Evolutionary conservation across 2,113 vertebrate species (phyloP).

Genomic region (Tragelaphus buxtoni): DNA sequence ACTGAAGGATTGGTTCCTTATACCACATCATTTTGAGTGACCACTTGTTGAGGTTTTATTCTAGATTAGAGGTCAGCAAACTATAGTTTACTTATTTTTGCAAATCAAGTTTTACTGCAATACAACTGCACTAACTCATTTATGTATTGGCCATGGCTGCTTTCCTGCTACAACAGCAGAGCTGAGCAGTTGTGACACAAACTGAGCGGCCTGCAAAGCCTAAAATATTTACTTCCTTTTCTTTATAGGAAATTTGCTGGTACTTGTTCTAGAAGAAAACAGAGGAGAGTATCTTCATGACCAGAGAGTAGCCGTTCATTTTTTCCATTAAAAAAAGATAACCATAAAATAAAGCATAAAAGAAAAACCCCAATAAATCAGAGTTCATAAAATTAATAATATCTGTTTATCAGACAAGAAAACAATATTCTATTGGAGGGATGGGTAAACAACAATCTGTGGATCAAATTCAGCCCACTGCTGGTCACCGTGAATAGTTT

Average conservation of each 20-base stretch:
- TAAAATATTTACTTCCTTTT: not conserved
- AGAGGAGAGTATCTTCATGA: not conserved
- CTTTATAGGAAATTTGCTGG: not conserved
- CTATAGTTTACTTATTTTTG: not conserved
- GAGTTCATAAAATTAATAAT: not conserved
- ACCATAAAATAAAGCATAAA: not conserved
- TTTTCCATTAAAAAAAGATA: not conserved
- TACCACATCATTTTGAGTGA: not conserved
- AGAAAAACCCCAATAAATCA: not conserved
- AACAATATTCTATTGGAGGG: not conserved
- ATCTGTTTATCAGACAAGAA: not conserved
- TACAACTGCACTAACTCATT: not conserved
- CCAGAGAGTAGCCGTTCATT: not conserved
- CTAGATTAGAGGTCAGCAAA: not conserved
- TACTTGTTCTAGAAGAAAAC: not conserved
- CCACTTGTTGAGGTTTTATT: not conserved
- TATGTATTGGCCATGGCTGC: not conserved
- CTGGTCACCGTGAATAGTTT: not conserved
- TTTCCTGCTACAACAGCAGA: not conserved
- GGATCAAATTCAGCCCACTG: not conserved
- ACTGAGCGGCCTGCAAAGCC: not conserved
- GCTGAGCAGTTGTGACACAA: not conserved
- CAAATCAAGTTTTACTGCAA: not conserved
- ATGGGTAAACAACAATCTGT: not conserved
- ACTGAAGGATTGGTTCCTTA: not conserved